Base-by-base conservation (phyloP, 2,888 invertebrate species). In the Keiferia lycopersicella region DNA sequence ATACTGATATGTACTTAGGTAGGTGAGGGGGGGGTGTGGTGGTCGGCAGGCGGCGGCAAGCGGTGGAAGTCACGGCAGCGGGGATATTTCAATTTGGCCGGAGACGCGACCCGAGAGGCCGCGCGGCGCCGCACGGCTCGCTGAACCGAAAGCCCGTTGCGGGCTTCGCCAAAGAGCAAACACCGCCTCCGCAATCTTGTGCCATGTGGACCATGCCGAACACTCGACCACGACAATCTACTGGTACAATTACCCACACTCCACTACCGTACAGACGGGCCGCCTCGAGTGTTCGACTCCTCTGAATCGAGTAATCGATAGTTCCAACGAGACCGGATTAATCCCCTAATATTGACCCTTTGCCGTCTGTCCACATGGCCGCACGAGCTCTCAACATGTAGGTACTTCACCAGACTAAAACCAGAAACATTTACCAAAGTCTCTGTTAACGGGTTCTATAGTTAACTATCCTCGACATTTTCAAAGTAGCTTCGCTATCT, bases 41-140 rank as follows among this genome's bases (percentile, higher is more conserved):
- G 67, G 67, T 67, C 69, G 75, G 72, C 71, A 71, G 60, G 12
- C 30, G 48, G 61, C 73, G 74, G 75, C 10, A 8, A 77, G 76
- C 74, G 75, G 77, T 79, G 76, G 77, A 77, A 80, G 79, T 77
- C 78, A 76, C 71, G 76, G 80, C 76, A 79, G 82, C 82, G 82
- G 81, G 85, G 88, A 88, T 90, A 91, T 91, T 91, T 91, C 91
- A 91, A 91, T 91, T 91, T 91, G 83, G 89, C 81, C 81, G 80
- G 86, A 86, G 90, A 90, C 84, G 87, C 86, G 88, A 87, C 86
- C 88, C 87, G 83, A 83, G 89, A 89, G 88, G 87, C 86, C 82
- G 84, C 80, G 83, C 84, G 82, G 83, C 80, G 81, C 81, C 77
- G 79, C 82, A 83, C 90, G 90, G 89, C 84, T 88, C 90, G 89